phyloP scores from a whole-genome alignment of 2,797 vertebrate genomes.

The Cryptoprocta ferox region DNA sequence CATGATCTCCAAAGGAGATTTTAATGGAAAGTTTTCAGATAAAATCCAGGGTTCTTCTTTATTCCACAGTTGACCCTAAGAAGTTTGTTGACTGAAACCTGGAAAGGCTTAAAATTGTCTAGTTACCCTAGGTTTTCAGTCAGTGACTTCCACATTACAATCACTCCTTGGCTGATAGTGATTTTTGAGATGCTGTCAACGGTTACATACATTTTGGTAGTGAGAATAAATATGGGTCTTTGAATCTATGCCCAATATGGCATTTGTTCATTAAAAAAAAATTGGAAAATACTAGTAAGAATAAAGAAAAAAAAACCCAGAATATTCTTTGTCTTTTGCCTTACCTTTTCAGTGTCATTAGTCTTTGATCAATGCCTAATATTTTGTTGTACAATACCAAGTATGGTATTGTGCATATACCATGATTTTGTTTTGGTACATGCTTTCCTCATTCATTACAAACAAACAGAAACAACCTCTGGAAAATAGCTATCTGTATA shows the following conservation, averaged over 20 bases:
- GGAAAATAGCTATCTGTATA: not conserved
- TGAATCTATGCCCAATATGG: not conserved
- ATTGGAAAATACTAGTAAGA: not conserved
- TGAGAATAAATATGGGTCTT: slow-evolving; percentile 2
- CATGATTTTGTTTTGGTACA: not conserved
- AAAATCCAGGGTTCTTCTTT: not conserved
- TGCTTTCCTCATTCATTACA: slow-evolving; percentile 18
- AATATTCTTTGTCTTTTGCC: not conserved
- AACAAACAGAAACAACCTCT: not conserved
- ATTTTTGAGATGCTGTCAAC: not conserved
- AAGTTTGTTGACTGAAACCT: not conserved
- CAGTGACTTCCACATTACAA: rapidly evolving
- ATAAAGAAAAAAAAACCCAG: not conserved
- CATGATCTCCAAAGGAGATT: not conserved
- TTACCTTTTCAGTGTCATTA: not conserved
- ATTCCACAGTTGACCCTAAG: not conserved
- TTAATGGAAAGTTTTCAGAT: slow-evolving; percentile 5
- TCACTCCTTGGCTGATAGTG: not conserved
- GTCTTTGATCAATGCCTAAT: not conserved
- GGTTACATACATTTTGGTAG: not conserved
- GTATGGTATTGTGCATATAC: not conserved
- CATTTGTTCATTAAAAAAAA: not conserved
- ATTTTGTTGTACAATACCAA: not conserved
- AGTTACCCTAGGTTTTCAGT: not conserved
- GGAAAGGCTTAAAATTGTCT: not conserved